Evolutionary conservation across 1,140 invertebrate species (phyloP), one percentile per base, ranked within the genome.

Genomic region (Caerostris extrusa): DNA sequence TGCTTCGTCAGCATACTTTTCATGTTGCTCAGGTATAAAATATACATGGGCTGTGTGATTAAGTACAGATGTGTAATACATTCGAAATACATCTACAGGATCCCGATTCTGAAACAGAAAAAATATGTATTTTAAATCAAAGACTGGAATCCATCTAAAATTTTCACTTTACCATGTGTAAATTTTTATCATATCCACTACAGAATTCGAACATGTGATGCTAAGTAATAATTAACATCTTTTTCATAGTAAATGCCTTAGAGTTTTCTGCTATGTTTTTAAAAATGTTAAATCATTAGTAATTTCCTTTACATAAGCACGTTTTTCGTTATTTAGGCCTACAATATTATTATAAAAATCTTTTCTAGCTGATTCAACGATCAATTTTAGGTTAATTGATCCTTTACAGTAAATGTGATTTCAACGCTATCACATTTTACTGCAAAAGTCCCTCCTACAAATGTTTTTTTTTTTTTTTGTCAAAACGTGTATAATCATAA

Each of bases 41-140:
- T 83, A 90, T 3, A 94, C 61, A 55, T 94, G 93, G 8, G 93
- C 93, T 17, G 93, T 94, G 61, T 90, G 93, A 34, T 94, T 94
- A 17, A 94, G 58, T 10, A 94, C 10, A 8, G 93, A 94, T n/a
- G 87, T 90, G 56, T 94, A 90, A n/a, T 90, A 90, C 53, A 67
- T 12, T 14, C 69, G 71, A 50, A 90, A 61, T 5, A 90, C 81
- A 5, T 94, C 87, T 17, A 67, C 8, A 3, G 69, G 67, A 10
- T 89, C 10, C 2, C n/a, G 55, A 53, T 61, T 89, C 92, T 93
- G 50, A 5, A 89, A 89, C 53, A 50, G 10, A 77, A 89, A 82
- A 55, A 61, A 93, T 7, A 67, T n/a, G 64, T 3, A 67, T 67
- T 67, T 14, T 12, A 3, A 67, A 67, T 3, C 12, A 67, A 67